Evolutionary conservation across 2,888 invertebrate species (phyloP), one percentile per base, ranked within the genome.

Genomic region (Pollenia labialis): DNA sequence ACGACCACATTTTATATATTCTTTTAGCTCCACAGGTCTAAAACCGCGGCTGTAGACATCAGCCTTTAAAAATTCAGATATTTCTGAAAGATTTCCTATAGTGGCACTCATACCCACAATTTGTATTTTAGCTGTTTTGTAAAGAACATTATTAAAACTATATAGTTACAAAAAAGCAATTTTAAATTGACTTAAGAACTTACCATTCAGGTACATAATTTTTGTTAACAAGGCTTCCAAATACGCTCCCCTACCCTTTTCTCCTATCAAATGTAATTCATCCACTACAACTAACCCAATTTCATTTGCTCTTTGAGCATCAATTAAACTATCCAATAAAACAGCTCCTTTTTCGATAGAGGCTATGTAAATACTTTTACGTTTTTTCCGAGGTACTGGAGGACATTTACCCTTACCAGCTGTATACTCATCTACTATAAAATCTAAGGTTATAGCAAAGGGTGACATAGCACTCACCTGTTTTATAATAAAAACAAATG

Each of bases 41-140:
- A 99, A 99, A 91, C 98, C 95, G 81, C 96, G 95, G 14, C 96
- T 95, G 92, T 96, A 99, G 14, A 97, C 94, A 72, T 97, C 96
- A 0, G 98, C 97, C 76, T 96, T 94, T 2, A 99, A 94, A 93
- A 98, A 99, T 76, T 92, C 90, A 0, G 96, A 95, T 60, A 99
- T 91, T 91, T 99, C 97, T 0, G 95, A 92, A 76, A 99, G 94
- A 94, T 99, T 99, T 82, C 97, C 98, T 89, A 99, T 97, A 0
- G 99, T 99, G 0, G 99, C 99, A 93, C 98, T 98, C 98, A 99
- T 99, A 32, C 98, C 99, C 18, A 99, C 95, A 82, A 99, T 96
- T 92, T 98, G 98, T 85, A 97, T 96, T 80, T 94, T 94, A 60
- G 94, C 95, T 95, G 60, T 18, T 60, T 40, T 32, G 16, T 93